Evolutionary conservation across 2,888 invertebrate species (phyloP), one percentile per base, ranked within the genome.

Genomic region (Osmoderma eremita): DNA sequence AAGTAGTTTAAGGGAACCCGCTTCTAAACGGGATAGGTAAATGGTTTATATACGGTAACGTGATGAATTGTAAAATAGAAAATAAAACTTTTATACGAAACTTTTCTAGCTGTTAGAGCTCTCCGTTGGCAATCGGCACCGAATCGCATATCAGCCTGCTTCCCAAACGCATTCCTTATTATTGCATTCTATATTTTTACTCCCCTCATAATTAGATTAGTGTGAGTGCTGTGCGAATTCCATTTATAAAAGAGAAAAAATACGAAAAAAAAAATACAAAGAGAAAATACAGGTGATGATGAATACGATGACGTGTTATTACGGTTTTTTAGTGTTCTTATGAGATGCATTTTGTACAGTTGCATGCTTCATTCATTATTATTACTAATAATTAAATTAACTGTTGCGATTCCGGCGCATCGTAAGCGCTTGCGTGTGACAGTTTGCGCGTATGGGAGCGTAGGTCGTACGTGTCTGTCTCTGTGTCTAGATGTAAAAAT

Each of bases 341-440:
- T 79, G 77, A 78, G 75, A 77, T 78, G 79, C 79, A 79, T 81
- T 81, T 81, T 81, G 81, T 81, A 81, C 80, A 81, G 80, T 78
- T 79, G 79, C 80, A 80, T 80, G 80, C 80, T 80, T 78, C 74
- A 77, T 76, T 78, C 75, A 77, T 78, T 74, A 72, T 72, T 74
- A 73, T 75, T 75, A 74, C 73, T 73, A 75, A 74, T 73, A 70
- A 30, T 73, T 70, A 71, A 72, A 73, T 73, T 73, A 72, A 69
- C 70, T 70, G 71, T n/a, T 71, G 65, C 68, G 72, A 70, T 58
- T 69, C 70, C 71, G 71, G 72, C 72, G 72, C 70, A 67, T 71
- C 73, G 73, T 73, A 74, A 72, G 71, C 70, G 73, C 72, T 75
- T 75, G 58, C 68, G 69, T 67, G 67, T 71, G 72, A 65, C 65